These are phyloP conservation scores for Stratiomys singularior DNA, from an alignment of 2,888 invertebrate species.

Conservation along the genomic window DNA sequence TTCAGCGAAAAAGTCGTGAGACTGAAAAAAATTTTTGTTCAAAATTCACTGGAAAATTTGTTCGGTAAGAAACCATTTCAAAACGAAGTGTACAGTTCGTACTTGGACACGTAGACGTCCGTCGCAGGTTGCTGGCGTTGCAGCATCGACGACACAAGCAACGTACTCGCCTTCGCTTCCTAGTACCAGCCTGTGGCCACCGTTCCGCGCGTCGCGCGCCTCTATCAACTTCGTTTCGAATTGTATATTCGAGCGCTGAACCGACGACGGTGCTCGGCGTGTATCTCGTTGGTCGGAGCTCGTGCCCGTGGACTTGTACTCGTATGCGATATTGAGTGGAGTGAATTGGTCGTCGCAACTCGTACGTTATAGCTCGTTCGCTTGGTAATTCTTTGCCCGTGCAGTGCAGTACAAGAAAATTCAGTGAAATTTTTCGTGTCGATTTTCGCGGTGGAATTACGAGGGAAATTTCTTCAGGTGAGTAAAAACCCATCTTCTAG, in stretches of 20 bases:
- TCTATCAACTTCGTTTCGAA: background rate
- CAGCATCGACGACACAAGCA: background rate
- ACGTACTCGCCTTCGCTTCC: too few relatives aligned
- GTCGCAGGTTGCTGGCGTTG: background rate
- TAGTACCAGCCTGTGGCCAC: background rate
- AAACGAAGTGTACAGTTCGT: constrained; percentile 8
- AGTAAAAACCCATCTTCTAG: constrained; percentile 60
- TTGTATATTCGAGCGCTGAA: background rate
- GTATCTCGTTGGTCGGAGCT: too few relatives aligned
- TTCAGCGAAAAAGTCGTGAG: too few relatives aligned
- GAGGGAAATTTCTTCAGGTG: constrained; percentile 59
- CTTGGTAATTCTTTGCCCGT: constrained; percentile 24
- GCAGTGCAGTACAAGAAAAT: constrained; percentile 35
- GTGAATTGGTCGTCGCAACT: constrained; percentile 16
- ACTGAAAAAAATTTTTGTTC: background rate
- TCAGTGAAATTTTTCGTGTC: constrained; percentile 53
- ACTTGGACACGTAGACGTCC: background rate
- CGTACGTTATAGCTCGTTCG: constrained; percentile 10
- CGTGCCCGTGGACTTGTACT: too few relatives aligned
- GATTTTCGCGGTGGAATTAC: constrained; percentile 58
- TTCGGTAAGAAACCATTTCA: background rate
- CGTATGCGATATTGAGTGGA: background rate
- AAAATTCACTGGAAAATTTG: background rate
- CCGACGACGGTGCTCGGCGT: background rate
- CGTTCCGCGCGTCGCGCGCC: background rate